phyloP scores from a whole-genome alignment of 1,140 invertebrate genomes.

The Choristoneura fumiferana region DNA sequence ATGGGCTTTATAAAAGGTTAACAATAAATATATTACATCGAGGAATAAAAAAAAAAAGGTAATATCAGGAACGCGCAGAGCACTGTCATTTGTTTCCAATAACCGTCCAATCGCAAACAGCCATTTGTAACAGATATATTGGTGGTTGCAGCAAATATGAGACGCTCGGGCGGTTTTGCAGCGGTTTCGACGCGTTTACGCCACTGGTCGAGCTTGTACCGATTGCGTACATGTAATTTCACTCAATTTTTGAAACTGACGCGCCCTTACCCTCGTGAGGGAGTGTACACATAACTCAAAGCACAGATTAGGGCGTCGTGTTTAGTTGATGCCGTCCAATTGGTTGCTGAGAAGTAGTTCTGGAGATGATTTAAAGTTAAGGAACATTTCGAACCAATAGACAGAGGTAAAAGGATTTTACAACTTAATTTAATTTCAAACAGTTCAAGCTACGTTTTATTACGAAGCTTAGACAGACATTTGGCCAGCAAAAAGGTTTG shows the following conservation, averaged over 20 bases:
- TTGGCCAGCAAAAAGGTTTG: no score
- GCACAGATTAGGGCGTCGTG: slow-evolving; percentile 42
- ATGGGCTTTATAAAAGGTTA: slow-evolving; percentile 2
- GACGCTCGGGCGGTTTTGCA: slow-evolving; percentile 44
- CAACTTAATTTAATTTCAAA: neutral
- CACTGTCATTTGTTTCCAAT: slow-evolving; percentile 66
- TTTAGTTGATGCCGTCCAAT: slow-evolving; percentile 33
- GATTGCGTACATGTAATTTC: slow-evolving; percentile 74
- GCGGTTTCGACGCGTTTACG: slow-evolving; percentile 35
- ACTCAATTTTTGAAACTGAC: slow-evolving; percentile 76
- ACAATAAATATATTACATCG: slow-evolving; percentile 15
- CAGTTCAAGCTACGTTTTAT: slow-evolving; percentile 1
- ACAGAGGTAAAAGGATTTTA: slow-evolving; percentile 4
- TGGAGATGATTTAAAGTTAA: neutral
- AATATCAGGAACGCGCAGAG: slow-evolving; percentile 15
- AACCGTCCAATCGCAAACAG: slow-evolving; percentile 53
- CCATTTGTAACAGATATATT: slow-evolving; percentile 71
- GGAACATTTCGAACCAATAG: neutral
- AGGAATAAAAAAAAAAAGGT: slow-evolving; percentile 5
- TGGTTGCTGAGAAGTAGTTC: slow-evolving; percentile 5
- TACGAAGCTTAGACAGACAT: neutral
- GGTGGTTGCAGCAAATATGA: slow-evolving; percentile 62
- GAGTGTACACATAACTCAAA: slow-evolving; percentile 58
- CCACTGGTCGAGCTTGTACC: slow-evolving; percentile 39
- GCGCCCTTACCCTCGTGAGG: slow-evolving; percentile 55